Base-by-base conservation (phyloP, 2,113 vertebrate genomes). In the Oceanites oceanicus region DNA sequence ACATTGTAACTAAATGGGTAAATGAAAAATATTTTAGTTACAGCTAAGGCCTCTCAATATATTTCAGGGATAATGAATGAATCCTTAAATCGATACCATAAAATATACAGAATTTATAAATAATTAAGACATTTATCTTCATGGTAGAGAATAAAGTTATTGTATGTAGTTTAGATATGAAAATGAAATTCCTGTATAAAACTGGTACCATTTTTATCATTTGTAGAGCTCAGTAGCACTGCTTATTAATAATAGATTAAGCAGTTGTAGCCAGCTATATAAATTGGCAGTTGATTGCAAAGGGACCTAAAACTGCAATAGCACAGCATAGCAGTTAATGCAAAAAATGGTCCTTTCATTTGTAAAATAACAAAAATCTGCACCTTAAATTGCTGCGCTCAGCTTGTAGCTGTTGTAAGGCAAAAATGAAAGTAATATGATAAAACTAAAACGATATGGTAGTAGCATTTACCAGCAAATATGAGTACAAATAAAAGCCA, bases 231-330 rank as follows among this genome's bases (percentile, higher is more conserved):
- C 92, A 97, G 88, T 89, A 97, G 97, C 91, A 96, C 96, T 92
- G 79, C 92, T 97, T 97, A 96, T 97, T 98, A 98, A 98, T 98
- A 98, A 98, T 95, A 96, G 89, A 97, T 97, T 97, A 97, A 98
- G 95, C 96, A 97, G 95, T 96, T 97, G 92, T 96, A 96, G 89
- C 96, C 96, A 97, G 93, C 86, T 97, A 97, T 95, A 96, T 96
- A 97, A 97, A 98, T 91, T 98, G 97, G 95, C 90, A 97, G 92
- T 92, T 97, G 97, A 97, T 95, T 96, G 80, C 94, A 97, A 97
- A 95, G 94, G 84, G 90, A 95, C 77, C 96, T 96, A 94, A 97
- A 97, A 97, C 65, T 91, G 89, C 72, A 97, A 84, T 86, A 94
- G 93, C 87, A 97, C 45, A 93, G 44, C 75, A 97, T 94, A 94